Evolutionary conservation across 2,797 vertebrate genomes (phyloP).

Genomic region (Anisognathus igniventris): DNA sequence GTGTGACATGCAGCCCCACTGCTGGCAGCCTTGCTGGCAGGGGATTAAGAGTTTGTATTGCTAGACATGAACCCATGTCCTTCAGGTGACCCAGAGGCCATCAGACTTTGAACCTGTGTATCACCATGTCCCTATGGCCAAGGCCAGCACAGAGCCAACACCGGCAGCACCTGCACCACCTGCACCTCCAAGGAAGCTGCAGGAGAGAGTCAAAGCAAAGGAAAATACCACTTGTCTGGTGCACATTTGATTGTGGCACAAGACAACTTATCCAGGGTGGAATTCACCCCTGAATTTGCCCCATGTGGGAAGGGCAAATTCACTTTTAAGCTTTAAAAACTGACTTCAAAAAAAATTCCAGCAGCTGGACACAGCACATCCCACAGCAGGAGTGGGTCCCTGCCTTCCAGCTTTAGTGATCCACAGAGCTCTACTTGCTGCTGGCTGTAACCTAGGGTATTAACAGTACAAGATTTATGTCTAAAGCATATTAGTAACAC

Average conservation of each 20-base stretch:
- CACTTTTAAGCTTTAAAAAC: neutral
- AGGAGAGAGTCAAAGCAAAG: neutral
- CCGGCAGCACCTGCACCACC: neutral
- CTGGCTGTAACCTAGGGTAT: neutral
- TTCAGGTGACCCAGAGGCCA: neutral
- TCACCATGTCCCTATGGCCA: neutral
- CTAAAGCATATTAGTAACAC: slow-evolving; percentile 30
- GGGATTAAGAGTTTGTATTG: neutral
- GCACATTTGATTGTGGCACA: rapidly evolving
- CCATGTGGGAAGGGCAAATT: neutral
- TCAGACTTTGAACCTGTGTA: neutral
- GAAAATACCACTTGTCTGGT: neutral
- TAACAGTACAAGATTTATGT: slow-evolving; percentile 1
- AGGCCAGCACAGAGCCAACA: neutral
- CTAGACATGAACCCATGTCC: neutral
- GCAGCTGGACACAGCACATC: neutral
- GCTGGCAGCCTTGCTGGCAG: neutral
- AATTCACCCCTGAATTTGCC: neutral
- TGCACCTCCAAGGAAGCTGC: neutral
- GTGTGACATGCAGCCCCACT: neutral
- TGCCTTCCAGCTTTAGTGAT: neutral
- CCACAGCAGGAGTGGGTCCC: neutral
- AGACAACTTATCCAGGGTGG: neutral
- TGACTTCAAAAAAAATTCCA: neutral
- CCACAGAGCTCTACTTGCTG: neutral